A percentile compares a stretch with the other conserved stretches of the same genome.
These are phyloP conservation scores for Macroglossus sobrinus DNA, from an alignment of 2,113 vertebrate genomes.

Conservation along the genomic window DNA sequence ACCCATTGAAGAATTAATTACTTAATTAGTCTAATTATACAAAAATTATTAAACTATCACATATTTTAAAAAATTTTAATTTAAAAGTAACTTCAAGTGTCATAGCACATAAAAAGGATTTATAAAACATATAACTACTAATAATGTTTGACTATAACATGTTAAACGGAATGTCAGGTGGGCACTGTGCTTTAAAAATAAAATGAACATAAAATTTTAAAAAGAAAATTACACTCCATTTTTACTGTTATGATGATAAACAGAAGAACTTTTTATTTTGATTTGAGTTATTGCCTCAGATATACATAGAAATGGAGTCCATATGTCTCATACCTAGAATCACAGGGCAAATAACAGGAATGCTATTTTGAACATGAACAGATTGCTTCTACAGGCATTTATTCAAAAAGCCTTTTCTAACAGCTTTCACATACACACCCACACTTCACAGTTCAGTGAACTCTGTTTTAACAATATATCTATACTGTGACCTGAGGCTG, in stretches of 20 bases:
- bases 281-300: not conserved
- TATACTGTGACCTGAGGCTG: not conserved
- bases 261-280: not conserved
- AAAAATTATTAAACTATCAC: not conserved
- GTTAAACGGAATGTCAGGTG: not conserved
- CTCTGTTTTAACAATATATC: not conserved
- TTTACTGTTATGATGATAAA: not conserved
- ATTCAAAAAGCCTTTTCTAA: slow-evolving; percentile 18
- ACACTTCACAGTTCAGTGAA: not conserved
- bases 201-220: not conserved
- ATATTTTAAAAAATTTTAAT: not conserved
- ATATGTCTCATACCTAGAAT: not conserved
- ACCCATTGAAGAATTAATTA: not conserved
- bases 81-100: not conserved
- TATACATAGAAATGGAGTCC: slow-evolving; percentile 33
- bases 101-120: not conserved
- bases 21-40: not conserved
- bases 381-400: not conserved
- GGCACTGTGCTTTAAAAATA: not conserved
- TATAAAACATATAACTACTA: not conserved
- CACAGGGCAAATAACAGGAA: not conserved
- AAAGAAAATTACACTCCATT: not conserved
- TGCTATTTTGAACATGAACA: slow-evolving; percentile 55
- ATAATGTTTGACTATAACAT: not conserved
- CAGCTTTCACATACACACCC: not conserved